These are phyloP conservation scores for Mythimna loreyi DNA, from an alignment of 2,888 invertebrate genomes.

Conservation along the genomic window DNA sequence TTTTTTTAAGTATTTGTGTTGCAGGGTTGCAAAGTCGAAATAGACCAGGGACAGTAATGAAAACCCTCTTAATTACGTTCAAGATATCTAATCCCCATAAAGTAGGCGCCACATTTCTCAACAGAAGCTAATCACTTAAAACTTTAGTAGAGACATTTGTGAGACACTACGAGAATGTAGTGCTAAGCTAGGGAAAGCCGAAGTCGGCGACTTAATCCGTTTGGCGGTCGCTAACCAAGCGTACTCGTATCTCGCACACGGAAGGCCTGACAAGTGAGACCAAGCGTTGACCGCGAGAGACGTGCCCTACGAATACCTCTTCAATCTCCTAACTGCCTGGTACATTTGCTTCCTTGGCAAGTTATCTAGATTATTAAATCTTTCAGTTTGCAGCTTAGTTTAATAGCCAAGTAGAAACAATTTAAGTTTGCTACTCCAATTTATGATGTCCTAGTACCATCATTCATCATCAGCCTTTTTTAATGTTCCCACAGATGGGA, in stretches of 20 bases:
- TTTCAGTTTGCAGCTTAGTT: constrained; percentile 29
- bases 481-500: no score
- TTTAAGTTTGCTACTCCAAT: constrained; percentile 3
- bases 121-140: constrained; percentile 47
- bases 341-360: constrained; percentile 38
- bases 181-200: constrained; percentile 56
- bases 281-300: constrained; percentile 37
- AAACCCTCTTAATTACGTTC: no score
- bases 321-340: neutral
- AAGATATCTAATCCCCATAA: constrained; percentile 5
- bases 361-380: constrained; percentile 27
- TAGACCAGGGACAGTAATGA: no score
- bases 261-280: constrained; percentile 38
- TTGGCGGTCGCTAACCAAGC: constrained; percentile 57
- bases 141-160: constrained; percentile 35
- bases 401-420: constrained; percentile 12
- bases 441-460: constrained; percentile 9
- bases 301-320: constrained; percentile 29
- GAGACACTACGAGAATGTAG: constrained; percentile 25
- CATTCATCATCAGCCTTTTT: no score
- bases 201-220: constrained; percentile 61
- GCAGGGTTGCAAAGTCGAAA: no score
- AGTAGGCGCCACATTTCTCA: constrained; percentile 5
- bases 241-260: constrained; percentile 41
- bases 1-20: no score